These are phyloP conservation scores for Hemitrygon akajei DNA, from an alignment of 2,797 vertebrate species.

Conservation along the genomic window DNA sequence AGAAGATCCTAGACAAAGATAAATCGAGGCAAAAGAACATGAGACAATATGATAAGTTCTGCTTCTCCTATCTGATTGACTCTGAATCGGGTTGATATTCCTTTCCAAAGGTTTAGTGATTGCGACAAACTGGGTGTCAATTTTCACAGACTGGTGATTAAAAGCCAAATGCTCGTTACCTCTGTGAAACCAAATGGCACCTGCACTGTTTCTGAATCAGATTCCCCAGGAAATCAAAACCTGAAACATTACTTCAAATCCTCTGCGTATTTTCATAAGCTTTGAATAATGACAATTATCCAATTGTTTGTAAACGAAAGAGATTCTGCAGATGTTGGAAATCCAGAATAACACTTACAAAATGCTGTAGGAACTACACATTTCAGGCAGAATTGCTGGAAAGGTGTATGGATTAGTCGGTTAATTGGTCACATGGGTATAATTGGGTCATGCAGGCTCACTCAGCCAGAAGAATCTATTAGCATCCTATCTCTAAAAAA, in stretches of 20 bases:
- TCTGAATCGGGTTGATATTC: slow-evolving; percentile 7
- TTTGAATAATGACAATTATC: not conserved
- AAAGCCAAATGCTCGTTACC: slow-evolving; percentile 26
- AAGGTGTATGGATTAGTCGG: no score
- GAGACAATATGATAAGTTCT: slow-evolving; percentile 28
- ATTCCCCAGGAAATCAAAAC: not conserved
- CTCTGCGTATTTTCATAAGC: not conserved
- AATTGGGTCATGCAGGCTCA: no score
- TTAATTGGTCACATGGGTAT: no score
- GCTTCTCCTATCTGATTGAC: not conserved
- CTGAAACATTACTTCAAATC: slow-evolving; percentile 1
- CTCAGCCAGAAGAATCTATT: no score
- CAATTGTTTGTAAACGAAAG: not conserved
- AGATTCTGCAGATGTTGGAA: no score
- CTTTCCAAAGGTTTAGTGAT: slow-evolving; percentile 19
- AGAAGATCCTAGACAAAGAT: slow-evolving; percentile 36
- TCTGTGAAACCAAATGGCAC: slow-evolving; percentile 12
- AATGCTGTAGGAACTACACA: no score
- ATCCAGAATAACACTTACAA: no score
- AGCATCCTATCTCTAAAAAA: no score
- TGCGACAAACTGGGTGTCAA: slow-evolving; percentile 37
- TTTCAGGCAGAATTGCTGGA: no score
- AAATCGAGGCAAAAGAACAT: slow-evolving; percentile 29
- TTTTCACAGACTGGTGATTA: slow-evolving; percentile 40
- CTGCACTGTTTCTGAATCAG: slow-evolving; percentile 32